phyloP scores from a whole-genome alignment of 1,140 invertebrate genomes.

The Brachionus sp. region DNA sequence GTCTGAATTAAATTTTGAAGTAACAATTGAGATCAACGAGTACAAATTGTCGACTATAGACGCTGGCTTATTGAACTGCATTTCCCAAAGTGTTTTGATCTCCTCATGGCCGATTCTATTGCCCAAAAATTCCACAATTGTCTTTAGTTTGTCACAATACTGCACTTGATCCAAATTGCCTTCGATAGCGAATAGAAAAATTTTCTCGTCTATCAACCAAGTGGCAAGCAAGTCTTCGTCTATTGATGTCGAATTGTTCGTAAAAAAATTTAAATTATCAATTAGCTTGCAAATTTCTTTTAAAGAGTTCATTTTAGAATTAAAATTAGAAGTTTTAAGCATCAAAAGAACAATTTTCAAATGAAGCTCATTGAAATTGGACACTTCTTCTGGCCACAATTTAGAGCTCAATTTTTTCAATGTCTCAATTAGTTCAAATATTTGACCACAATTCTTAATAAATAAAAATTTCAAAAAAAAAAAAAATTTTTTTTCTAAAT shows the following conservation, averaged over 20 bases:
- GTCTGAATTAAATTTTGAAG: slow-evolving; percentile 60
- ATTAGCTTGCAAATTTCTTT: slow-evolving; percentile 56
- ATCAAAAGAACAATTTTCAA: slow-evolving; percentile 62
- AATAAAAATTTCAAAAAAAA: slow-evolving; percentile 46
- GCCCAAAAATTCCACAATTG: slow-evolving; percentile 62
- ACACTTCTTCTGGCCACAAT: slow-evolving; percentile 61
- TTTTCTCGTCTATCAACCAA: slow-evolving; percentile 62
- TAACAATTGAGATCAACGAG: slow-evolving; percentile 62
- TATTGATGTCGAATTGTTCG: neutral
- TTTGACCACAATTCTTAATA: slow-evolving; percentile 60
- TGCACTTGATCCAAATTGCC: slow-evolving; percentile 64
- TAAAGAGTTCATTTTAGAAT: slow-evolving; percentile 64
- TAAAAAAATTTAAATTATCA: neutral
- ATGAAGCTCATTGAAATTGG: slow-evolving; percentile 59
- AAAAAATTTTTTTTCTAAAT: neutral
- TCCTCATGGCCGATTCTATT: slow-evolving; percentile 61
- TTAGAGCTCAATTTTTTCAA: slow-evolving; percentile 61
- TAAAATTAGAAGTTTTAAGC: slow-evolving; percentile 64
- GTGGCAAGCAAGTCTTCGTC: slow-evolving; percentile 58
- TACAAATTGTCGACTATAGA: slow-evolving; percentile 64
- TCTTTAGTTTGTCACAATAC: slow-evolving; percentile 64
- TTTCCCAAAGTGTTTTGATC: slow-evolving; percentile 62
- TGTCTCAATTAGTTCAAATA: slow-evolving; percentile 61
- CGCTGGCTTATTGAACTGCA: slow-evolving; percentile 52
- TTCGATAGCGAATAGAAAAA: slow-evolving; percentile 63